Base-by-base conservation (phyloP, 1,140 invertebrate species). In the Cotesia chilonis region DNA sequence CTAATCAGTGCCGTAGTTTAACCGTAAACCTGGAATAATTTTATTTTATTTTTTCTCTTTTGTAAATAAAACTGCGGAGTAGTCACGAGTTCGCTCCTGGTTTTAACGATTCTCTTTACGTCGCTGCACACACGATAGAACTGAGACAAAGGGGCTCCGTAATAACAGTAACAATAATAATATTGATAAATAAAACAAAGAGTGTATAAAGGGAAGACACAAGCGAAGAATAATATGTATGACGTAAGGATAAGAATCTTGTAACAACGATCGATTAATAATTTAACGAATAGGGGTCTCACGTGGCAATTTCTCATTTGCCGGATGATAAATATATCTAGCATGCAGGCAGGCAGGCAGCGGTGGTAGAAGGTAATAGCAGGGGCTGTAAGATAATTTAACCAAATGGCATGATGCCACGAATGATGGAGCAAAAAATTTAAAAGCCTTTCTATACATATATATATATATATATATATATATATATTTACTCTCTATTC, bases 271-370 rank as follows among this genome's bases (percentile, higher is more conserved):
- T 66, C 47, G 64, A 47, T 60, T 51, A 47, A 60, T 71, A 57
- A 55, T 52, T 57, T 51, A 63, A 28, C 20, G 47, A 12, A 14
- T 59, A 59, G 73, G 72, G 76, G 70, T 28, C 80, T 84, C 80
- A 82, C 79, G 78, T 82, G 80, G 76, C 77, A 81, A 82, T 83
- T 82, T 81, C 77, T 76, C 75, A 77, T 77, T 78, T 74, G 74
- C 57, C 28, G 41, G 41, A 52, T 47, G 10, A 47, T 47, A 47
- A 47, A 47, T 47, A 47, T 47, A 47, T 47, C 6, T 47, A 41
- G 5, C 41, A 9, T 47, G 10, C 10, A 47, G 6, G 6, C 10
- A 47, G 41, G 10, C 10, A 47, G 6, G 6, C 10, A 47, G 41
- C 5, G 41, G 10, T 47, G 10, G 41, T 47, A 10, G 28, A 28